Percentiles rank a stretch among this genome's conserved stretches.
Conservation (phyloP, 1,140 invertebrate species). For the Lepidurus arcticus region DNA sequence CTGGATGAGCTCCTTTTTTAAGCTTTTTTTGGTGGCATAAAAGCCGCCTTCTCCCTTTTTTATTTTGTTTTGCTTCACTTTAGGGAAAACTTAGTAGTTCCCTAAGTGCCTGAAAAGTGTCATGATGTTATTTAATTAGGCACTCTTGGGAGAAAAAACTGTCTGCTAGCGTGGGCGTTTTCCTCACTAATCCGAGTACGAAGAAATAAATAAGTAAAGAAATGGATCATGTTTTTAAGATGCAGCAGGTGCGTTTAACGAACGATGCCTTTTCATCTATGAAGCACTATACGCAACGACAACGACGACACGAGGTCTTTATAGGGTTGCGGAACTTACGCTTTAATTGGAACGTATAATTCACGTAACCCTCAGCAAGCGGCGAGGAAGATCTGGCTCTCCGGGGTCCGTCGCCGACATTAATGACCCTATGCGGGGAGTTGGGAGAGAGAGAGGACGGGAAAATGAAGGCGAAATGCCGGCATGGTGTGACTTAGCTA, state of each 20-base stretch:
- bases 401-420: not conserved
- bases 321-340: not conserved
- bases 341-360: conserved; percentile 22
- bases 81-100: not conserved
- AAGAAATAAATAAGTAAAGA: not conserved
- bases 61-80: no score
- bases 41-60: not conserved
- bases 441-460: not conserved
- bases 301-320: not conserved
- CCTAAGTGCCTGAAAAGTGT: not conserved
- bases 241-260: conserved; percentile 17
- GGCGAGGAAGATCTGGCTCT: conserved; percentile 5
- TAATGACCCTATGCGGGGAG: conserved; percentile 13
- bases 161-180: not conserved
- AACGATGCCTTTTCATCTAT: not conserved
- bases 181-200: not conserved
- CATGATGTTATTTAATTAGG: conserved; percentile 8
- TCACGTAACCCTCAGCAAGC: not conserved
- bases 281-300: not conserved
- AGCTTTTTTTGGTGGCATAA: not conserved
- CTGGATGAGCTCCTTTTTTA: not conserved
- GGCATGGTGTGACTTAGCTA: not conserved
- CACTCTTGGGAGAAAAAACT: not conserved
- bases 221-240: conserved; percentile 4
- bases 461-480: not conserved